These are phyloP conservation scores for Ricordea florida DNA, from an alignment of 92 coral and sea anemone genomes.

Conservation along the genomic window DNA sequence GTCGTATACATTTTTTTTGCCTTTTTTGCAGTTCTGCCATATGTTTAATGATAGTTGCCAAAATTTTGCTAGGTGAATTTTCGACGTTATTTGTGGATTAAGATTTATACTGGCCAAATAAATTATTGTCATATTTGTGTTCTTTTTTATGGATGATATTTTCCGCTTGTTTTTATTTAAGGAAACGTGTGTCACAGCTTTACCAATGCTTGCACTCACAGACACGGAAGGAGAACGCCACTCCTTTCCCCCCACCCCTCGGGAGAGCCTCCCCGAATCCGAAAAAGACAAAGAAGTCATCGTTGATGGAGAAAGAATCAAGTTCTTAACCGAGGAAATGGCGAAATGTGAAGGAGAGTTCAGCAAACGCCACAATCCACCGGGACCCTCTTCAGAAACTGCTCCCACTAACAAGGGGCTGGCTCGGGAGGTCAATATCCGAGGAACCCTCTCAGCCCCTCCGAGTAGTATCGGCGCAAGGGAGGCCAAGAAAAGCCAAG, in stretches of 20 bases:
- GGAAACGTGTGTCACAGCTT: not conserved
- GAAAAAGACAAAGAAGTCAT: constrained; percentile 1
- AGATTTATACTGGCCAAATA: too few species aligned
- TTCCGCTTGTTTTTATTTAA: not conserved
- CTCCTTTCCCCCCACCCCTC: constrained; percentile 2
- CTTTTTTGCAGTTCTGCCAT: too few species aligned
- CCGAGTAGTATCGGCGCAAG: constrained; percentile 54
- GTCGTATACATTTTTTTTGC: too few species aligned
- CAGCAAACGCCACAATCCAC: constrained; percentile 82
- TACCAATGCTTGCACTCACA: constrained; percentile 15
- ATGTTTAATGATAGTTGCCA: too few species aligned
- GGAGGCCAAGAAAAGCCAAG: constrained; percentile 29
- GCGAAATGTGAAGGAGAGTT: constrained; percentile 87
- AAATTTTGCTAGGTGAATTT: too few species aligned
- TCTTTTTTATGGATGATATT: too few species aligned
- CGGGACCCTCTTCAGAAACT: constrained; percentile 44
- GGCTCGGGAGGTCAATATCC: constrained; percentile 10
- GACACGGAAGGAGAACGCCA: constrained; percentile 8
- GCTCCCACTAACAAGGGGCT: not conserved
- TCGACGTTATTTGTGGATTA: too few species aligned
- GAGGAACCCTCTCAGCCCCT: constrained; percentile 75
- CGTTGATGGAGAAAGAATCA: constrained; percentile 66
- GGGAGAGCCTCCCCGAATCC: constrained; percentile 11
- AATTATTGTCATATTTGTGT: too few species aligned
- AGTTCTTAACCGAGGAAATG: constrained; percentile 86